Evolutionary conservation across 2,113 vertebrate species (phyloP), one percentile per base, ranked within the genome.

Genomic region (Sinocyclocheilus anshuiensis): DNA sequence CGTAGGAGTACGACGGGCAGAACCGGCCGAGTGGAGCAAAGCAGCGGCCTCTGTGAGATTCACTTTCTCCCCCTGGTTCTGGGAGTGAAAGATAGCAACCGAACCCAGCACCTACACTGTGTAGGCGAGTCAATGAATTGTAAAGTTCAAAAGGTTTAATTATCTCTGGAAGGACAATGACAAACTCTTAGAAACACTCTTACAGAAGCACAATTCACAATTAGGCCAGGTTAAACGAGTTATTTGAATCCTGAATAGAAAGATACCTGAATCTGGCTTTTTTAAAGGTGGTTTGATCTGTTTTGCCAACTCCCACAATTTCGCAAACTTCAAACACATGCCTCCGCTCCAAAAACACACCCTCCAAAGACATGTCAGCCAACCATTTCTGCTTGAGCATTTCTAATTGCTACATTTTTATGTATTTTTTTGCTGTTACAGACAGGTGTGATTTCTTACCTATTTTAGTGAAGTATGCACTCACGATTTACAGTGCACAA

Each of bases 1-100:
- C 86, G 87, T 29, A 69, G 88, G 82, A 79, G 75, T 26, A 2
- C 48, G 1, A 42, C 53, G 0, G n/a, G 67, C 6, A 61, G 80
- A 33, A 59, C 83, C 0, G 75, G 87, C 79, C 91, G 87, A 0
- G 63, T 86, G 45, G 93, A 94, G 74, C 90, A 89, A 16, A 83
- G 89, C 15, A 90, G 89, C 11, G 92, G 93, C 1, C 91, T 94
- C 82, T 96, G 95, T 11, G 95, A 95, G 81, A 93, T 95, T 63
- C 94, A 95, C 89, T 96, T 96, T 85, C 93, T 95, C 4, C 95
- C 95, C 0, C 88, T 95, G 78, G 95, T 96, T 87, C 90, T 95
- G 4, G 91, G 90, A 24, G 92, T 92, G 12, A 91, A 88, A 84
- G 94, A 96, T 84, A 88, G 81, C 80, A 95, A 93, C 91, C 89